Conservation (phyloP, 2,888 invertebrate genomes). For the Ctenicera cuprea region DNA sequence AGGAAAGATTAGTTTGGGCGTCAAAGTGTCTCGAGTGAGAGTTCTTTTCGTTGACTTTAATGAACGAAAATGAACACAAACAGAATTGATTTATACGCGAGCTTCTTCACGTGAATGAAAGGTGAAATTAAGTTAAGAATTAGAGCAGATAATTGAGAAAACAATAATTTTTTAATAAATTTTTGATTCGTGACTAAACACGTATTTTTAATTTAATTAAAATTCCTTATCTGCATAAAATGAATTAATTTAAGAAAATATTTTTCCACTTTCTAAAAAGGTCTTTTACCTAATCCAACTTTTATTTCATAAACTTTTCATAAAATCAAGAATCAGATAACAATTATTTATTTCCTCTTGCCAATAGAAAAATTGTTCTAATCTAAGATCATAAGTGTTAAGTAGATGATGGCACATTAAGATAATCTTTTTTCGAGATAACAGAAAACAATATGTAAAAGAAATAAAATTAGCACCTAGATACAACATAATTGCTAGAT, state of each 20-base stretch:
- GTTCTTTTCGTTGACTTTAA: constrained; percentile 1
- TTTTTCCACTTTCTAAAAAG: constrained; percentile 4
- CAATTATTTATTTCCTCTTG: background rate
- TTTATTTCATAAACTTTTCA: too few species aligned
- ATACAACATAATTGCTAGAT: constrained; percentile 20
- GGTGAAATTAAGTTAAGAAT: constrained; percentile 21
- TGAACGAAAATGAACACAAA: background rate
- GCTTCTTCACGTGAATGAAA: constrained; percentile 8
- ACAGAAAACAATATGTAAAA: constrained; percentile 1
- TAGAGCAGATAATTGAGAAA: constrained; percentile 21
- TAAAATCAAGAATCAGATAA: too few species aligned
- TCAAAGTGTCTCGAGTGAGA: constrained; percentile 14
- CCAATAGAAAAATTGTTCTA: background rate
- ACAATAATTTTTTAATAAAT: background rate
- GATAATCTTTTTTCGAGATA: constrained; percentile 1
- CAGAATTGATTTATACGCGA: constrained; percentile 7
- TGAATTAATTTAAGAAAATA: background rate
- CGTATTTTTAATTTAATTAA: constrained; percentile 1
- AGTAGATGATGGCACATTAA: background rate
- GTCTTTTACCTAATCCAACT: too few species aligned
- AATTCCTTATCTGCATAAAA: background rate
- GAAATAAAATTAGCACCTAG: background rate
- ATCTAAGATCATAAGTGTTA: too few species aligned
- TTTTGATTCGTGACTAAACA: background rate
- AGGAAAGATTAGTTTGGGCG: background rate